Evolutionary conservation across 2,888 invertebrate genomes (phyloP), one percentile per base, ranked within the genome.

Genomic region (Pyrochroa serraticornis): DNA sequence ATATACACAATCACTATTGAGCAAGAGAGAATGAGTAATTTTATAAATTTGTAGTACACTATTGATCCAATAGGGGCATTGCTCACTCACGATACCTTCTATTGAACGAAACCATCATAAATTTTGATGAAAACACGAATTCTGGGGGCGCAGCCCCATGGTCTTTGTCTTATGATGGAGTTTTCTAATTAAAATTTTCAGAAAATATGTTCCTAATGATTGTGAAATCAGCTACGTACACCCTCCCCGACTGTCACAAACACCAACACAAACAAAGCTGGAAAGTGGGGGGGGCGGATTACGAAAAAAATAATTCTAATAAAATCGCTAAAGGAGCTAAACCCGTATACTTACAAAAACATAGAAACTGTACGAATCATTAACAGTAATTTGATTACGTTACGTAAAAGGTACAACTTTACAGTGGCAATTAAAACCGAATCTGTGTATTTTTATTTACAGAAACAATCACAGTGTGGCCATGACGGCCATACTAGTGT

Each of bases 61-160:
- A 77, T 77, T 75, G 77, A 77, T 77, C 76, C 75, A 72, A 67
- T 68, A 66, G 67, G 67, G 65, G 68, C 70, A 71, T 72, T 71
- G 66, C 71, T 69, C 69, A 67, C 53, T 63, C 62, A 68, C 67
- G 66, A 67, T 66, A 67, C 64, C 22, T 10, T 39, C 47, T 44
- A 45, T 52, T 45, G 38, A 45, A 45, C 22, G 22, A 42, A 42
- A 50, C 33, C 38, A 33, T 37, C 8, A 22, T 22, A 5, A 22
- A 22, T 22, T 37, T 34, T 32, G 33, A 50, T 36, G 14, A 31
- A 9, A 34, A 36, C 37, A 44, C 50, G 44, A 56, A 33, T 38
- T 38, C 38, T 43, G 6, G 42, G 44, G n/a, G 36, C 44, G 50
- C 48, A 56, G 48, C 51, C 58, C 60, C 67, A 67, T 60, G 42